Evolutionary conservation across 1,140 invertebrate genomes (phyloP), one percentile per base, ranked within the genome.

Genomic region (Drosophila triauraria): DNA sequence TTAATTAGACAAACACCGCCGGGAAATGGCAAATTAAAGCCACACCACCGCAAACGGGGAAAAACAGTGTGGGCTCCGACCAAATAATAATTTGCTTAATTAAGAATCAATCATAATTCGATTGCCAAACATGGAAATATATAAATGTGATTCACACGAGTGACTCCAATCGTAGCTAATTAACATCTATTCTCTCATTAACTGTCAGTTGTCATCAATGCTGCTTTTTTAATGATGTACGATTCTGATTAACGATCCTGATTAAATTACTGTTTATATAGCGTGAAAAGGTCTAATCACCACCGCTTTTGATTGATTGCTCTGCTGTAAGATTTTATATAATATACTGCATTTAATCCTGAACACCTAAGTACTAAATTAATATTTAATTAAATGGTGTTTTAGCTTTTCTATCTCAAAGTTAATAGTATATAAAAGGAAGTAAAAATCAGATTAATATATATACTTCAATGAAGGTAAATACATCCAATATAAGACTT

Each of bases 81-180:
- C 2, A 40, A 57, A 53, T 51, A 60, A 69, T 78, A 61, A 78
- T 69, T 69, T 69, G 42, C 56, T 51, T 77, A 44, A 78, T 78
- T 69, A 78, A 78, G 64, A 78, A 68, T 69, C 63, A 69, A 69
- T 69, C 74, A 77, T 75, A 63, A 57, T 51, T 76, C 27, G 67
- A 72, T 72, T 71, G 30, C 10, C 35, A 53, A 68, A 35, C 47
- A 51, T 20, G 38, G 12, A 30, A 48, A 70, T 47, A 53, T 27
- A 54, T 32, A 23, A 67, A 40, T 38, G 42, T 13, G 57, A 20
- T 44, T 43, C n/a, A 38, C n/a, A 53, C 43, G 38, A 40, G 20
- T 50, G 69, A 23, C n/a, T 50, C 4, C n/a, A 35, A 43, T 32
- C 35, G 43, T 30, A n/a, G 69, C 67, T 71, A 72, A 72, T 72